Percentiles rank a stretch among this genome's conserved stretches.
These are phyloP conservation scores for Mesocentrotus franciscanus DNA, from an alignment of 53 echinoderm and acorn worm genomes.

Conservation along the genomic window DNA sequence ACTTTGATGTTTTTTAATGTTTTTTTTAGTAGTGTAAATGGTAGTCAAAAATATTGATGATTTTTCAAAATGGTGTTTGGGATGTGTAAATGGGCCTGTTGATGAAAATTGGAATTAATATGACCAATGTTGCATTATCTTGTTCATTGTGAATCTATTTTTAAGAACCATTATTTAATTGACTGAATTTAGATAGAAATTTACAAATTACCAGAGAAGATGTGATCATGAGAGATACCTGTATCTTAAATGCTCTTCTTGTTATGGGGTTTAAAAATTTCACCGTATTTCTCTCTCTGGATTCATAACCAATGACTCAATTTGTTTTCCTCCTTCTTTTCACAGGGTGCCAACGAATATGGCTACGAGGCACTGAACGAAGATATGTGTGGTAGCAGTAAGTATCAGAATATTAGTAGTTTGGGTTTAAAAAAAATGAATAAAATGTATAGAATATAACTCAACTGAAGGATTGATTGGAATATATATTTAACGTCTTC, in stretches of 20 bases:
- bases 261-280: too few relatives aligned
- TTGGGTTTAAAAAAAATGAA: not conserved
- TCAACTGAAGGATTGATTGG: not conserved
- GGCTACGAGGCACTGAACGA: not conserved
- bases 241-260: too few relatives aligned
- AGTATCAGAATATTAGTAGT: slow-evolving; percentile 24
- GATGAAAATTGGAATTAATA: not conserved
- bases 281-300: not conserved
- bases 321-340: not conserved
- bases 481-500: not conserved
- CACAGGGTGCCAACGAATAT: not conserved
- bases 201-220: not conserved
- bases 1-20: too few relatives aligned
- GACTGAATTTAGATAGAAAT: not conserved
- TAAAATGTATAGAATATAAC: not conserved
- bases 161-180: not conserved
- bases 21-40: too few relatives aligned
- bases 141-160: not conserved
- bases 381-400: slow-evolving; percentile 25
- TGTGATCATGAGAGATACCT: not conserved
- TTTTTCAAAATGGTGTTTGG: too few relatives aligned
- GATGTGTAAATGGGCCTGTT: too few relatives aligned
- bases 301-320: not conserved
- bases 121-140: not conserved
- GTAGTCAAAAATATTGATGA: too few relatives aligned